These are phyloP conservation scores for Ciconia stormi DNA, from an alignment of 2,113 vertebrate species.

Conservation along the genomic window DNA sequence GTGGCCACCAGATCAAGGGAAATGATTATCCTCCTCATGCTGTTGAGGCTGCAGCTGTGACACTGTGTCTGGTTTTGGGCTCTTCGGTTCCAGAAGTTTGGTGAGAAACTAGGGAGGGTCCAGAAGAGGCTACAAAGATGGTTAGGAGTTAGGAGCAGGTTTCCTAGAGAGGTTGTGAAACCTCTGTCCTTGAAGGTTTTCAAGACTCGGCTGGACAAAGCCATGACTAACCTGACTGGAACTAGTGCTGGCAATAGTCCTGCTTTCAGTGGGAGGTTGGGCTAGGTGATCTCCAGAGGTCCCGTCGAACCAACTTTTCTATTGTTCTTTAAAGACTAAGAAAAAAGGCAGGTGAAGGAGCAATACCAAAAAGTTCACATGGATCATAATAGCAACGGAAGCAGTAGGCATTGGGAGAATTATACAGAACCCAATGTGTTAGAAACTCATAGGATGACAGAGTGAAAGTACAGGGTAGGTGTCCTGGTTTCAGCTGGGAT, in stretches of 20 bases:
- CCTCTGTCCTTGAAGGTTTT: background rate
- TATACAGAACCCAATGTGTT: background rate
- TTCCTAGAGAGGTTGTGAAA: background rate
- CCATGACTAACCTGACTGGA: background rate
- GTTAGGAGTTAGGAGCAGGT: background rate
- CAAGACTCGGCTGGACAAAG: background rate
- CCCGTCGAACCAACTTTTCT: background rate
- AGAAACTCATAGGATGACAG: background rate
- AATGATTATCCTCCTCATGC: background rate
- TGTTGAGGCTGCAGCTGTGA: background rate
- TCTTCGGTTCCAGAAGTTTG: background rate
- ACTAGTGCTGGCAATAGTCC: background rate
- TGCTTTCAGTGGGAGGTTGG: background rate
- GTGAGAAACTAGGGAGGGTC: background rate
- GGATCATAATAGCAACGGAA: background rate
- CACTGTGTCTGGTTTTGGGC: background rate
- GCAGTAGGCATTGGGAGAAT: background rate
- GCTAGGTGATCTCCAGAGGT: background rate
- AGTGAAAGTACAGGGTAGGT: background rate
- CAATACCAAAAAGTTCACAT: background rate
- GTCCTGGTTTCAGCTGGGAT: too few relatives aligned
- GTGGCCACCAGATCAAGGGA: background rate
- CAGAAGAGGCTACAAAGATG: background rate
- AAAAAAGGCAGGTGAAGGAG: background rate
- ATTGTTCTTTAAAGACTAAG: background rate